These are phyloP conservation scores for Fundulus diaphanus DNA, from an alignment of 2,797 vertebrate species.

Conservation along the genomic window DNA sequence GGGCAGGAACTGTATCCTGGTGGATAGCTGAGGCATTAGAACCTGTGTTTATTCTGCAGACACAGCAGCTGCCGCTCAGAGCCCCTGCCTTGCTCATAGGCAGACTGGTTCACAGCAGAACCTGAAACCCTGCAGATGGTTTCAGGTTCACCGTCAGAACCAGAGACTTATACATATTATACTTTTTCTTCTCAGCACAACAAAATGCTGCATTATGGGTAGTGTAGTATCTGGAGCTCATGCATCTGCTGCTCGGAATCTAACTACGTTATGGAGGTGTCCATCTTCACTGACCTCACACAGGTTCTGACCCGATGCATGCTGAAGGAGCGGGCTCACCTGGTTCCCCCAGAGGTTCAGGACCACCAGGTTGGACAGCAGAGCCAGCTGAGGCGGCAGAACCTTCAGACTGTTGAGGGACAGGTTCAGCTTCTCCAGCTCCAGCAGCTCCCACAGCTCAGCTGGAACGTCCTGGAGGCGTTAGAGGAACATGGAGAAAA, in stretches of 20 bases:
- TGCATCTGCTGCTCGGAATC: too few species aligned
- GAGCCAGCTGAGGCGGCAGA: slow-evolving; percentile 81
- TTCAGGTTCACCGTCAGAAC: neutral
- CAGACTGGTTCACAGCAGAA: neutral
- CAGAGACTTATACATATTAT: too few species aligned
- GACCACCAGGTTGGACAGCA: slow-evolving; percentile 88
- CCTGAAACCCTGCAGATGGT: neutral
- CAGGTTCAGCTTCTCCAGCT: slow-evolving; percentile 91
- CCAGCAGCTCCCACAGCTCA: slow-evolving; percentile 87
- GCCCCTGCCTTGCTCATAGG: neutral
- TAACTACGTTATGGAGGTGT: too few species aligned
- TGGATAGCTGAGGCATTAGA: slow-evolving; percentile 30
- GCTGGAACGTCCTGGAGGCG: slow-evolving; percentile 76
- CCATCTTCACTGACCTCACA: too few species aligned
- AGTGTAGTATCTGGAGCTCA: too few species aligned
- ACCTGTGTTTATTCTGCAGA: too few species aligned
- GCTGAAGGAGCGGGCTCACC: slow-evolving; percentile 25
- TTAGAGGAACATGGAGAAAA: too few species aligned
- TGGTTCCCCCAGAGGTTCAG: slow-evolving; percentile 90
- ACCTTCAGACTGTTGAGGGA: slow-evolving; percentile 86
- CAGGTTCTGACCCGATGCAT: neutral
- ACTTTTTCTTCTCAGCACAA: too few species aligned
- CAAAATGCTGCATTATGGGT: too few species aligned
- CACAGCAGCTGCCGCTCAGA: slow-evolving; percentile 27
- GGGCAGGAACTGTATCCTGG: slow-evolving; percentile 46